Percentiles rank a stretch among this genome's conserved stretches.
Conservation (phyloP, 2,888 invertebrate species). For the Azorinus chamasolen region DNA sequence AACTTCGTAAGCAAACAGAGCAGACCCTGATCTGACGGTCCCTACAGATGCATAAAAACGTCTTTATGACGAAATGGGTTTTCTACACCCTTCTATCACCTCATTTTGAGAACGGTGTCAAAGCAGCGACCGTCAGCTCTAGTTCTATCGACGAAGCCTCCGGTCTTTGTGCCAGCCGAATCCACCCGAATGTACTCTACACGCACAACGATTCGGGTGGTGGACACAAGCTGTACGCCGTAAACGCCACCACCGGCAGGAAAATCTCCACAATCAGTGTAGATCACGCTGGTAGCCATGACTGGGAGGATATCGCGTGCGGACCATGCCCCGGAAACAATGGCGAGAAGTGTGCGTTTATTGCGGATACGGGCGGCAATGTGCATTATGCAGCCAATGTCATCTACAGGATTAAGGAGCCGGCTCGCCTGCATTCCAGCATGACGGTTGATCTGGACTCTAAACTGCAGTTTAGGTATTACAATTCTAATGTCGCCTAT, state of each 20-base stretch:
- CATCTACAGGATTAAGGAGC: slow-evolving; percentile 61
- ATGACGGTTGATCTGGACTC: slow-evolving; percentile 49
- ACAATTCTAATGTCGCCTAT: too few relatives aligned
- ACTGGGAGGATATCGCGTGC: slow-evolving; percentile 71
- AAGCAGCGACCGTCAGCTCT: slow-evolving; percentile 18
- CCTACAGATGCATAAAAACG: too few relatives aligned
- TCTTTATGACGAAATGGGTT: too few relatives aligned
- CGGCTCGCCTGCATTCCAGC: slow-evolving; percentile 21
- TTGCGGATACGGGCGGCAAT: slow-evolving; percentile 64
- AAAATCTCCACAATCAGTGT: slow-evolving; percentile 42
- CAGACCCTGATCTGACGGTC: too few relatives aligned
- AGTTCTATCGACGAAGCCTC: slow-evolving; percentile 57
- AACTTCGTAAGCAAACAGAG: too few relatives aligned
- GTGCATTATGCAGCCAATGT: slow-evolving; percentile 43
- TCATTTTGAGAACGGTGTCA: slow-evolving; percentile 18
- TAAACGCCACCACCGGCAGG: slow-evolving; percentile 35
- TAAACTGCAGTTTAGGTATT: slow-evolving; percentile 53
- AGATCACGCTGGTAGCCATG: slow-evolving; percentile 45
- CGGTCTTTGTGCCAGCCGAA: slow-evolving; percentile 60
- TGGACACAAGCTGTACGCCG: slow-evolving; percentile 29
- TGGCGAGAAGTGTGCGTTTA: slow-evolving; percentile 40
- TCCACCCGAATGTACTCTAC: slow-evolving; percentile 57
- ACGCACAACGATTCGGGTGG: slow-evolving; percentile 67
- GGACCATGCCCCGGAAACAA: slow-evolving; percentile 50
- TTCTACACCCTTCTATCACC: too few relatives aligned